These are phyloP conservation scores for Calephelis perditalis DNA, from an alignment of 2,888 invertebrate species.

Conservation along the genomic window DNA sequence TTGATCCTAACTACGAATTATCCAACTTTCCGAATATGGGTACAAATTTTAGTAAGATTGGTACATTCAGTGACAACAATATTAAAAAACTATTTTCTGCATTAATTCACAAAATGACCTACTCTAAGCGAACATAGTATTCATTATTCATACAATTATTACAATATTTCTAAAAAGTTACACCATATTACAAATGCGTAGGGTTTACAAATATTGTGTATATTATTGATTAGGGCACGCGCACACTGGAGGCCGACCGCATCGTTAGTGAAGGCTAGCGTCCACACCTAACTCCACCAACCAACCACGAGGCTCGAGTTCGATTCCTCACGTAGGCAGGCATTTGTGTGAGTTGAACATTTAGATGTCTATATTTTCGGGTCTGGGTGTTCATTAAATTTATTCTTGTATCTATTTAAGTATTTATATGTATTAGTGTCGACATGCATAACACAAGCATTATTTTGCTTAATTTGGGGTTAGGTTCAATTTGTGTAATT, in stretches of 20 bases:
- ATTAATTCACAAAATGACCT: constrained; percentile 75
- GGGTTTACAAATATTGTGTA: constrained; percentile 19
- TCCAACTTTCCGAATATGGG: constrained; percentile 77
- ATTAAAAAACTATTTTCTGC: constrained; percentile 78
- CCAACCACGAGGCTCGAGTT: too few species aligned
- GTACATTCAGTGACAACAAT: constrained; percentile 78
- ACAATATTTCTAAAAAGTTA: constrained; percentile 72
- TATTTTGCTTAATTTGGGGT: too few species aligned
- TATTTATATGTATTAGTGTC: too few species aligned
- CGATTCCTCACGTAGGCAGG: too few species aligned
- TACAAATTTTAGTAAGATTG: constrained; percentile 76
- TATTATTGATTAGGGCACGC: constrained; percentile 10
- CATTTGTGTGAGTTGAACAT: too few species aligned
- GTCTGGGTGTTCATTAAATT: too few species aligned
- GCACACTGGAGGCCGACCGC: not conserved
- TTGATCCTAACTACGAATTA: constrained; percentile 77
- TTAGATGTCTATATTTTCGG: too few species aligned
- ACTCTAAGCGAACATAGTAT: constrained; percentile 74
- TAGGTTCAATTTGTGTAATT: too few species aligned
- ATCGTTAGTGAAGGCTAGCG: too few species aligned
- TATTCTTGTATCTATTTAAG: too few species aligned
- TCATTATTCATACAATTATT: constrained; percentile 53
- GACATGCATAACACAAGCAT: too few species aligned
- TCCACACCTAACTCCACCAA: too few species aligned
- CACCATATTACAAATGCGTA: constrained; percentile 58